Evolutionary conservation across 2,888 invertebrate genomes (phyloP), one percentile per base, ranked within the genome.

Genomic region (Tetragonisca angustula): DNA sequence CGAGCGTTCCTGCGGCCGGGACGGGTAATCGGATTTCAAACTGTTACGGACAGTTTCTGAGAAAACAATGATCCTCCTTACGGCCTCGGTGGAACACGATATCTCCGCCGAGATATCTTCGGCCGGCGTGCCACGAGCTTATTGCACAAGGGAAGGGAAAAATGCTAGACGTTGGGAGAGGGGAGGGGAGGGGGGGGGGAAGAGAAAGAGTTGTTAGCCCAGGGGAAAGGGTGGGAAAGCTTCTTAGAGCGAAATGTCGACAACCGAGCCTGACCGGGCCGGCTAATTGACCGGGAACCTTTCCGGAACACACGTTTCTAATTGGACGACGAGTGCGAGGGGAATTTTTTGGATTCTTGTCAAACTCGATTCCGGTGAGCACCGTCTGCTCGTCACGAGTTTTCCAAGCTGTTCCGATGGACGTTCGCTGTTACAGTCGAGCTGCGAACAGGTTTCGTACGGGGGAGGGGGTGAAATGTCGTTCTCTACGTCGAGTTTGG

Each of bases 1-100:
- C 90, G 86, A 90, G 85, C 86, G 85, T 80, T 88, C 86, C 76
- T 81, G 79, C 49, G 68, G 73, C 43, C 43, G 81, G 85, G 21
- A 2, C 81, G 72, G 74, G 88, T 91, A 91, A 91, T 91, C 90
- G 90, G 88, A 91, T 91, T 87, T 87, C 85, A 86, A 90, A 88
- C 86, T 88, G 86, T 88, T 87, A 86, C 89, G 83, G 88, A 89
- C 79, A 74, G 78, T 81, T 62, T 52, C 64, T 65, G 59, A 79
- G 87, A 85, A 91, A 89, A 88, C 87, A 90, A 89, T 85, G 88
- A 89, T 84, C 89, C 71, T 59, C 78, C 64, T 49, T 49, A 4
- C 56, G 27, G n/a, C 27, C 54, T 43, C 43, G 1, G n/a, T 13
- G 65, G 50, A 76, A 73, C 50, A 54, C 75, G 84, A 81, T 73